Evolutionary conservation across 2,113 vertebrate species (phyloP).

Genomic region (Choloepus hoffmanni): DNA sequence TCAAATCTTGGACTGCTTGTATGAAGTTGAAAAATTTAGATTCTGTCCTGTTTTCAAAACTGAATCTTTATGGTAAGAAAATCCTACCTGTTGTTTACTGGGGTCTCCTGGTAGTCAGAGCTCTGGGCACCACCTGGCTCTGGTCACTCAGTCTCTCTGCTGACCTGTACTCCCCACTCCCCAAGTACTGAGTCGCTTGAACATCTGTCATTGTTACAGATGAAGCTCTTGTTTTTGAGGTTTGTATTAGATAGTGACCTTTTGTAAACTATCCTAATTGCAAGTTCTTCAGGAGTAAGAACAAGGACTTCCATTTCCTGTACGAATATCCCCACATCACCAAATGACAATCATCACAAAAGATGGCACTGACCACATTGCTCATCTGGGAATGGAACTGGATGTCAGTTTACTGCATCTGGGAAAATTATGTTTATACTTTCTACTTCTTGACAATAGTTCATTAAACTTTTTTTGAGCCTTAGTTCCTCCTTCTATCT

Average conservation of each 20-base stretch:
- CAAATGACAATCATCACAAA: not conserved
- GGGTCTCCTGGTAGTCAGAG: not conserved
- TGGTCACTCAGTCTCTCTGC: not conserved
- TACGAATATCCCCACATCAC: not conserved
- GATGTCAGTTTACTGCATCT: not conserved
- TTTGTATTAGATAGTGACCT: conserved; percentile 4
- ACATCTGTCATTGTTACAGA: not conserved
- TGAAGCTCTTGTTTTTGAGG: not conserved
- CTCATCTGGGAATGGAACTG: not conserved
- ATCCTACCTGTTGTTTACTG: not conserved
- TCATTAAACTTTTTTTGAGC: not conserved
- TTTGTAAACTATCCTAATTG: conserved; percentile 17
- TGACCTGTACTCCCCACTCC: not conserved
- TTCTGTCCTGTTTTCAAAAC: not conserved
- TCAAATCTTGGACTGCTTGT: not conserved
- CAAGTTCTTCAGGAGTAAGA: conserved; percentile 46
- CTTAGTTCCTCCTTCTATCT: not conserved
- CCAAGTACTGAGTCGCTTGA: not conserved
- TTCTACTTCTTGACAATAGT: not conserved
- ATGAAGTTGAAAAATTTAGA: not conserved
- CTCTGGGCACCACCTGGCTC: not conserved
- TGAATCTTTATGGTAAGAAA: not conserved
- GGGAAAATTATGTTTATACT: not conserved
- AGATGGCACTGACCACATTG: not conserved
- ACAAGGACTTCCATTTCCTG: conserved; percentile 29